These are phyloP conservation scores for Lucifuga dentata DNA, from an alignment of 2,113 vertebrate genomes.

Conservation along the genomic window DNA sequence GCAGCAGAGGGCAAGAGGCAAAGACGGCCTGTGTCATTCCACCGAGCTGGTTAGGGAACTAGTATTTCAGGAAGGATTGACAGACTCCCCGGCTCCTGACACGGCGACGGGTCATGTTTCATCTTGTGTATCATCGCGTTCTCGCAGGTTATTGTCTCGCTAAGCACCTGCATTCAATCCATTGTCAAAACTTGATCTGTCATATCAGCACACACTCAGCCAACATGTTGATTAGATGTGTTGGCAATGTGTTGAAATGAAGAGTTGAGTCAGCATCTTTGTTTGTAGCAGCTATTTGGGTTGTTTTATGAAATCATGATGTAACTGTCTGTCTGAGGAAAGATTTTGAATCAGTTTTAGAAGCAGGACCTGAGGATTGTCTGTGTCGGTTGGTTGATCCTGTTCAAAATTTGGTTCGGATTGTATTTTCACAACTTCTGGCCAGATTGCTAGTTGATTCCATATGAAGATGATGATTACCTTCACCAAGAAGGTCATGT, in stretches of 20 bases:
- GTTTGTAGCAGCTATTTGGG: neutral
- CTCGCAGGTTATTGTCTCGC: conserved; percentile 22
- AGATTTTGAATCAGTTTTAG: neutral
- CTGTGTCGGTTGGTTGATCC: too few species aligned
- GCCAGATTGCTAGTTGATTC: too few species aligned
- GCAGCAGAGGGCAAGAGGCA: conserved; percentile 71
- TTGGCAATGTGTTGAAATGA: too few species aligned
- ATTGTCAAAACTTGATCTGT: conserved; percentile 18
- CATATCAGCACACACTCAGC: conserved; percentile 19
- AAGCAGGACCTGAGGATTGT: too few species aligned
- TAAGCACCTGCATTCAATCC: conserved; percentile 23
- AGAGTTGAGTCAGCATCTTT: too few species aligned
- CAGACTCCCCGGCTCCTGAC: conserved; percentile 25
- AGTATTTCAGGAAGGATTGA: conserved; percentile 53
- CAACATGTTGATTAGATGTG: conserved; percentile 14
- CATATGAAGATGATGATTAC: too few species aligned
- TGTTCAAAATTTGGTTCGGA: too few species aligned
- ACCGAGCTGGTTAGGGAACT: conserved; percentile 53
- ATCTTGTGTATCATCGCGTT: conserved; percentile 15
- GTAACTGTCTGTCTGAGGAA: neutral
- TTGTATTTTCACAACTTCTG: too few species aligned
- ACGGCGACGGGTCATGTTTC: conserved; percentile 40
- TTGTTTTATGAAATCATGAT: neutral
- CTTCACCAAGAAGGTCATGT: too few species aligned
- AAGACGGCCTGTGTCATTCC: conserved; percentile 60